These are phyloP conservation scores for Zelostemma sp. DNA, from an alignment of 1,140 invertebrate species.

Conservation along the genomic window DNA sequence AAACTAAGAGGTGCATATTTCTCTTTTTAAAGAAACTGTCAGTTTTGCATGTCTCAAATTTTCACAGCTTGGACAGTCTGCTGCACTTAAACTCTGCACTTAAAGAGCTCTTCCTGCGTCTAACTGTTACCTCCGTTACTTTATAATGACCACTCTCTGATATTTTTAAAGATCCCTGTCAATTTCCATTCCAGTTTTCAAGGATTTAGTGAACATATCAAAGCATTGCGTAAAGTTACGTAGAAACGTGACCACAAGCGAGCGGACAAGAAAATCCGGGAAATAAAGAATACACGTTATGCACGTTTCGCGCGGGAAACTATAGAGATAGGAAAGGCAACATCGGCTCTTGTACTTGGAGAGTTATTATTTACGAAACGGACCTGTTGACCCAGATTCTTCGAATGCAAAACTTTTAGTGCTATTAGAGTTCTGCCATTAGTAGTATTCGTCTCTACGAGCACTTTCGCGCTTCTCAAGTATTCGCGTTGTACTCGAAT, in stretches of 20 bases:
- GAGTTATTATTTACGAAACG: slow-evolving; percentile 26
- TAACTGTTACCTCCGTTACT: too few species aligned
- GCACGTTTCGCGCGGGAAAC: slow-evolving; percentile 11
- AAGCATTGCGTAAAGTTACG: not conserved
- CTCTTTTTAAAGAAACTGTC: too few species aligned
- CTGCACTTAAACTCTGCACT: too few species aligned
- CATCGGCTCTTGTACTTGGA: slow-evolving; percentile 8
- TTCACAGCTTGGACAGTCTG: too few species aligned
- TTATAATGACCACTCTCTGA: too few species aligned
- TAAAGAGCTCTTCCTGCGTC: too few species aligned
- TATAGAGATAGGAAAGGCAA: slow-evolving; percentile 1
- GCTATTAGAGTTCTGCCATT: slow-evolving; percentile 28
- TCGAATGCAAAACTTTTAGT: slow-evolving; percentile 20
- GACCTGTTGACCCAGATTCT: slow-evolving; percentile 27
- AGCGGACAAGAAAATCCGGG: not conserved
- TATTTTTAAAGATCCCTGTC: too few species aligned
- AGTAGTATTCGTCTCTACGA: not conserved
- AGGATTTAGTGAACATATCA: not conserved
- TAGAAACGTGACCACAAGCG: slow-evolving; percentile 1
- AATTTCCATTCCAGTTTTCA: too few species aligned
- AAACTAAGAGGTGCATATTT: too few species aligned
- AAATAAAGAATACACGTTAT: slow-evolving; percentile 6
- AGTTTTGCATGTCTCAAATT: too few species aligned
- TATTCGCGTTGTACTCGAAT: slow-evolving; percentile 17
- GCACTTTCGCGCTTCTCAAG: too few species aligned